Evolutionary conservation across 2,797 vertebrate genomes (phyloP).

Genomic region (Brotula barbata): DNA sequence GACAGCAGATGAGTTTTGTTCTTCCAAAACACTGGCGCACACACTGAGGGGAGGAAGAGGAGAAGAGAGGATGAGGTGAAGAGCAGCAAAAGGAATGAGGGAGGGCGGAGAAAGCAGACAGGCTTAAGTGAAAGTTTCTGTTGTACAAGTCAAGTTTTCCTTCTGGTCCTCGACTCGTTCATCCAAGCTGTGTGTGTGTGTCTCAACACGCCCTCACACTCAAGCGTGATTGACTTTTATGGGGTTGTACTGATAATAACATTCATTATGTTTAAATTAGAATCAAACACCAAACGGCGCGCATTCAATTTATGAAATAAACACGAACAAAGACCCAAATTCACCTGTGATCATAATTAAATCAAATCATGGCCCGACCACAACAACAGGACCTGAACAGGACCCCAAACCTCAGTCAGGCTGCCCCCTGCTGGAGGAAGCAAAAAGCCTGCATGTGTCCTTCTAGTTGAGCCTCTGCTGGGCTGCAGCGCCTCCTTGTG

Average conservation of each 20-base stretch:
- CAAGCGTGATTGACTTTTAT: too few species aligned
- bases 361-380: too few species aligned
- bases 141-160: not conserved
- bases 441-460: rapidly evolving
- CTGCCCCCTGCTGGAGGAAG: constrained; percentile 36
- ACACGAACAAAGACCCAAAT: too few species aligned
- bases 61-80: constrained; percentile 1
- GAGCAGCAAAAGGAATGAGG: not conserved
- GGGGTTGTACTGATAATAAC: too few species aligned
- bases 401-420: not conserved
- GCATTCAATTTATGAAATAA: too few species aligned
- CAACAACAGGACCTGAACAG: not conserved
- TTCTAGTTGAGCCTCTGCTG: not conserved
- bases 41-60: constrained; percentile 26
- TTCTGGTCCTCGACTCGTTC: constrained; percentile 1
- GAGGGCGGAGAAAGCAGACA: not conserved
- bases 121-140: constrained; percentile 12
- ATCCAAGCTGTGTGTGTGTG: constrained; percentile 1
- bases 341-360: too few species aligned
- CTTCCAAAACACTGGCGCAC: constrained; percentile 38
- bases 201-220: constrained; percentile 4
- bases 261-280: too few species aligned
- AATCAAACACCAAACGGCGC: too few species aligned
- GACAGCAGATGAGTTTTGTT: constrained; percentile 74
- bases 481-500: constrained; percentile 32